A percentile compares a stretch with the other conserved stretches of the same genome.
These are phyloP conservation scores for Parnassius orleans DNA, from an alignment of 2,888 invertebrate species.

Conservation along the genomic window DNA sequence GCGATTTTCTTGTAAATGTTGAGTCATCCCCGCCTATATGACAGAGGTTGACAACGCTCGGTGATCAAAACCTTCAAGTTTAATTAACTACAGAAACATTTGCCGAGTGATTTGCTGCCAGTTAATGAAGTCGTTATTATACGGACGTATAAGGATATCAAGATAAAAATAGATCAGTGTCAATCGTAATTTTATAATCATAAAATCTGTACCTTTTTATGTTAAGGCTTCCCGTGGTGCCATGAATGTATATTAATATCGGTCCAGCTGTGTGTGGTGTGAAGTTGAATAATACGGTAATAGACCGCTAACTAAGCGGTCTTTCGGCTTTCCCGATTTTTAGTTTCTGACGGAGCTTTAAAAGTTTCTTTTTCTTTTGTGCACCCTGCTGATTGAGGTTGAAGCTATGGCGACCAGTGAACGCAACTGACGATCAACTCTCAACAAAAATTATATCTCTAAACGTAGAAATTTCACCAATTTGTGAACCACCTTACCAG, in stretches of 20 bases:
- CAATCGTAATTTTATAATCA: not conserved
- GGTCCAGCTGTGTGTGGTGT: not conserved
- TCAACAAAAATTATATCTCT: too few species aligned
- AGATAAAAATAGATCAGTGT: constrained; percentile 12
- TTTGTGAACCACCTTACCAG: too few species aligned
- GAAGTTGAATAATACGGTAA: not conserved
- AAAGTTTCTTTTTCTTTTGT: too few species aligned
- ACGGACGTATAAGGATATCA: constrained; percentile 1
- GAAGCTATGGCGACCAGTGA: too few species aligned
- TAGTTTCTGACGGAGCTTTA: too few species aligned
- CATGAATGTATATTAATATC: not conserved
- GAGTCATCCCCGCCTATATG: not conserved
- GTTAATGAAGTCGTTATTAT: not conserved
- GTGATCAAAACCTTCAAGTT: not conserved
- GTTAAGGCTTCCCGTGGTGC: not conserved
- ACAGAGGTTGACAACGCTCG: too few species aligned
- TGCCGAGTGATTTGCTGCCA: not conserved
- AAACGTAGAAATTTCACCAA: too few species aligned
- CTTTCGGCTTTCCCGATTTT: too few species aligned
- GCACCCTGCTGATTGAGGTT: too few species aligned
- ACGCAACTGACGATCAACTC: too few species aligned
- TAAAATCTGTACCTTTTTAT: too few species aligned
- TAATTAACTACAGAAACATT: not conserved
- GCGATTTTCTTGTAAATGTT: not conserved
- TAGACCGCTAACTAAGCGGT: too few species aligned